Conservation (phyloP, 1,140 invertebrate genomes). For the Rhagoletis pomonella region DNA sequence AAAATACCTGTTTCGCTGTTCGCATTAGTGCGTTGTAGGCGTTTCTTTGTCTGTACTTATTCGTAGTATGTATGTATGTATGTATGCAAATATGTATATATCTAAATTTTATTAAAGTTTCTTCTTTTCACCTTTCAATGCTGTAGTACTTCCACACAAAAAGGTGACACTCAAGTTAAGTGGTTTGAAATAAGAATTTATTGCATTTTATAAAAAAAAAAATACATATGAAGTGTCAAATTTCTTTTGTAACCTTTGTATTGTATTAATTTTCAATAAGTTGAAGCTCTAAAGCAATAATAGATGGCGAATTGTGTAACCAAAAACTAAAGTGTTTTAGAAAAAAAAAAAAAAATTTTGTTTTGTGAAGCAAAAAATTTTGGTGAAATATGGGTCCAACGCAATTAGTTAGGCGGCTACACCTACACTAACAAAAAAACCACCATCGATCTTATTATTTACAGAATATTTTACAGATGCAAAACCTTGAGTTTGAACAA, state of each 20-base stretch:
- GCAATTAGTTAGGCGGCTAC: no score
- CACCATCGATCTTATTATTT: no score
- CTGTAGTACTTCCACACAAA: no score
- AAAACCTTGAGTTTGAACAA: no score
- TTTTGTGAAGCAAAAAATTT: no score
- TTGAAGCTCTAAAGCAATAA: not conserved
- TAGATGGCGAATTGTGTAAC: not conserved
- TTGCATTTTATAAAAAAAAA: not conserved
- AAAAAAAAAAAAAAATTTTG: no score
- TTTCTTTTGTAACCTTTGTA: not conserved
- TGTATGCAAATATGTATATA: not conserved
- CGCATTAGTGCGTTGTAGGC: slow-evolving; percentile 30
- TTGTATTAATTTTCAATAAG: not conserved
- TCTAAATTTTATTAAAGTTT: no score
- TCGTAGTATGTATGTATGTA: not conserved
- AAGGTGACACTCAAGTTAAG: not conserved
- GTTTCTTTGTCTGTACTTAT: not conserved
- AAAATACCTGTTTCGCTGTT: slow-evolving; percentile 1
- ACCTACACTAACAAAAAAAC: no score
- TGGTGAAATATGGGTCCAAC: no score
- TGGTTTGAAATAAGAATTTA: not conserved
- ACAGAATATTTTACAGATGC: no score
- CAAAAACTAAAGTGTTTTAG: not conserved
- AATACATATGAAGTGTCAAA: not conserved
- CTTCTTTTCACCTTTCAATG: no score